Evolutionary conservation across 2,888 invertebrate genomes (phyloP).

Genomic region (Peribatodes rhomboidaria): DNA sequence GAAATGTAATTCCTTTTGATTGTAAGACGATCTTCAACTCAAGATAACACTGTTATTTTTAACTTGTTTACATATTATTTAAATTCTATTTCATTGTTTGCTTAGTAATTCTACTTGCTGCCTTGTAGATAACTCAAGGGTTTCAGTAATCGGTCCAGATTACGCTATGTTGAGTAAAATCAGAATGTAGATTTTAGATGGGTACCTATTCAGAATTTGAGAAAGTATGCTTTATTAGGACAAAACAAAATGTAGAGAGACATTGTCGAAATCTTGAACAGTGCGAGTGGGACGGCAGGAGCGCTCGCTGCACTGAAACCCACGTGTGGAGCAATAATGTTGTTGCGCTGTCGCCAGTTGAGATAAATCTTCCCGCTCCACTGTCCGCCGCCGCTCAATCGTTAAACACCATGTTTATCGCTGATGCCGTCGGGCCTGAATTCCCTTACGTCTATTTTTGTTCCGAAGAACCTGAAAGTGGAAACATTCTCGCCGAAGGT

Average conservation of each 20-base stretch:
- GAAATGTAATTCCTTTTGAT: constrained; percentile 45
- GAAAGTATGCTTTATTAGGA: constrained; percentile 54
- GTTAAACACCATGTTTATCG: constrained; percentile 61
- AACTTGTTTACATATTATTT: neutral
- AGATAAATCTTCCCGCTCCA: constrained; percentile 63
- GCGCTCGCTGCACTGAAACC: constrained; percentile 50
- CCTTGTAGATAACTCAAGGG: constrained; percentile 35
- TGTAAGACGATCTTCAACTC: constrained; percentile 42
- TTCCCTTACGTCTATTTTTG: constrained; percentile 40
- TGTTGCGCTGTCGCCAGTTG: constrained; percentile 63
- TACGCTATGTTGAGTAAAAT: constrained; percentile 50
- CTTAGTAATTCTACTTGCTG: constrained; percentile 23
- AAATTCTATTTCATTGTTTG: constrained; percentile 35
- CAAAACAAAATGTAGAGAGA: constrained; percentile 50
- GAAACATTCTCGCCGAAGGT: constrained; percentile 21
- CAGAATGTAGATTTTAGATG: constrained; percentile 44
- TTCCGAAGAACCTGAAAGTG: constrained; percentile 21
- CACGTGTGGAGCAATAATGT: constrained; percentile 67
- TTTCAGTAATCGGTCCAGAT: constrained; percentile 45
- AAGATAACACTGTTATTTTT: neutral
- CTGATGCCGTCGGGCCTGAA: constrained; percentile 40
- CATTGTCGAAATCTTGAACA: constrained; percentile 54
- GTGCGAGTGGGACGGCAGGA: constrained; percentile 59
- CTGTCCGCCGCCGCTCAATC: constrained; percentile 55
- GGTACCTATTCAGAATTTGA: constrained; percentile 46